A percentile compares a stretch with the other conserved stretches of the same genome.
Conservation (phyloP, 30 jellyfish, hydroid and myxozoan species). For the Sanderia malayensis region DNA sequence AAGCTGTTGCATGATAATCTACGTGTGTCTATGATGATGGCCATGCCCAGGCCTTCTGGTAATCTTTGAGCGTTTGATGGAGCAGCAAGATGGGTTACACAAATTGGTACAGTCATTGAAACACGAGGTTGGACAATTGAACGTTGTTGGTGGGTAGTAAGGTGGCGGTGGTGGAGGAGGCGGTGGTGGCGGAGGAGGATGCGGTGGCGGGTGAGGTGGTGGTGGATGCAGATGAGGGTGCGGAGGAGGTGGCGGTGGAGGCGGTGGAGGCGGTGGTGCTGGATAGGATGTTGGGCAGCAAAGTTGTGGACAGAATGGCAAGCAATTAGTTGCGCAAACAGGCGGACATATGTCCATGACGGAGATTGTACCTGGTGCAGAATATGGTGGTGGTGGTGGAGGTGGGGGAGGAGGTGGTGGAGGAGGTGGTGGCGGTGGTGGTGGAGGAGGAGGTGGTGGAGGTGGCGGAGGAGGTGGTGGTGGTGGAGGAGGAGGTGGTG, state of each 20-base stretch:
- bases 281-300: slow-evolving; percentile 26
- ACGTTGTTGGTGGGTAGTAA: slow-evolving; percentile 33
- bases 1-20: too few species aligned
- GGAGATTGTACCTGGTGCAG: slow-evolving; percentile 51
- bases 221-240: not conserved
- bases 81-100: slow-evolving; percentile 70
- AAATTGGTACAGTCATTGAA: slow-evolving; percentile 26
- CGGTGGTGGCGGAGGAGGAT: not conserved
- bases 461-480: slow-evolving; percentile 63
- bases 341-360: slow-evolving; percentile 78
- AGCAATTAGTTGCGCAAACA: slow-evolving; percentile 47
- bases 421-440: slow-evolving; percentile 6
- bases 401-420: slow-evolving; percentile 2
- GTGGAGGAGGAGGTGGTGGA: slow-evolving; percentile 22
- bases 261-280: slow-evolving; percentile 42
- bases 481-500: slow-evolving; percentile 70
- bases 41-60: not conserved
- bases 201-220: slow-evolving; percentile 9
- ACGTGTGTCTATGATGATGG: not conserved
- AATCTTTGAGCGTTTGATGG: slow-evolving; percentile 41
- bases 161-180: slow-evolving; percentile 28
- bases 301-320: slow-evolving; percentile 68
- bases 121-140: slow-evolving; percentile 42
- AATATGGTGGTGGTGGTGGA: slow-evolving; percentile 28
- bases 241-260: slow-evolving; percentile 58